Base-by-base conservation (phyloP, 2,797 vertebrate genomes). In the Mormyrops attenuatus region DNA sequence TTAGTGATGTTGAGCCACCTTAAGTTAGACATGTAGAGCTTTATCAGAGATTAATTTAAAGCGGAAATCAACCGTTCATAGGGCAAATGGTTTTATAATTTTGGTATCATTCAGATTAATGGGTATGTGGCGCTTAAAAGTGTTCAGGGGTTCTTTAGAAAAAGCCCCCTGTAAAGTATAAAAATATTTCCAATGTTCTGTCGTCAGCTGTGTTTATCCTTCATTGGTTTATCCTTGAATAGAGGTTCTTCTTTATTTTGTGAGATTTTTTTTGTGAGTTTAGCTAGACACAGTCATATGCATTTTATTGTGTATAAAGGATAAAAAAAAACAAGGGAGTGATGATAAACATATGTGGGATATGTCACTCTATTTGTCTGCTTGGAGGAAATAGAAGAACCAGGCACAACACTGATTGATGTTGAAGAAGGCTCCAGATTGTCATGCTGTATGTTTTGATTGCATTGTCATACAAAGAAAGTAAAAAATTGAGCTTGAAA, bases 391-490 rank as follows among this genome's bases (percentile, higher is more conserved):
- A 94, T 95, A 94, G 92, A 94, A 92, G 90, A 92, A 89, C 89
- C 96, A 95, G 95, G 95, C 93, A 92, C 92, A 93, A 91, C 90
- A 87, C 90, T 96, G 95, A 96, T 96, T 95, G 95, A 96, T 94
- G 96, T 93, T 89, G 93, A 94, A 96, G 95, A 95, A 94, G 90
- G 77, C 90, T 88, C 66, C 93, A 88, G 88, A 94, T 96, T 92
- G 91, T 88, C 69, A 92, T 91, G 90, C 95, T 96, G 96, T 96
- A 96, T 96, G 96, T 96, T 96, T 96, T 96, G 95, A 96, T 96
- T 96, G 95, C 94, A 94, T 96, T 95, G 95, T 96, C 95, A 95
- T 96, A 44, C 92, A 94, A 94, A 93, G 89, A 94, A 92, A 94
- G 95, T 96, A 93, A 94, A 85, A 94, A 94, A 95, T 93, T 95